phyloP scores from a whole-genome alignment of 2,888 invertebrate genomes.

The Thera obeliscata region DNA sequence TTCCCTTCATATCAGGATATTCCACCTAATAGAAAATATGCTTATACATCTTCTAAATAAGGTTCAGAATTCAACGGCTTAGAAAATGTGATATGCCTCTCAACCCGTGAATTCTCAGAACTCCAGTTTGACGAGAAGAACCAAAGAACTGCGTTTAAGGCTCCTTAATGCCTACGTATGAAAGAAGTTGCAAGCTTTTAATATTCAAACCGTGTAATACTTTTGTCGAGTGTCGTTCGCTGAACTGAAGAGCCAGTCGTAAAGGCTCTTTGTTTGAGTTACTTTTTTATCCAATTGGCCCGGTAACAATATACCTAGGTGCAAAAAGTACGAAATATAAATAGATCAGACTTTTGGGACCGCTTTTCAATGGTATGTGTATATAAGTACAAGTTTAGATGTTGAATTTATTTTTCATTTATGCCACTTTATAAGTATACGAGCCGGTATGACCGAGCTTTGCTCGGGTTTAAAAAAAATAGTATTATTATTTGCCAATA shows the following conservation, averaged over 20 bases:
- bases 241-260: slow-evolving; percentile 57
- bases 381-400: slow-evolving; percentile 23
- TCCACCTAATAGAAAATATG: slow-evolving; percentile 39
- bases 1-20: not conserved
- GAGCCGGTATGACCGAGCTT: no score
- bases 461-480: no score
- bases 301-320: slow-evolving; percentile 47
- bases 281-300: slow-evolving; percentile 70
- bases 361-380: slow-evolving; percentile 25
- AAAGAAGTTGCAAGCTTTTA: slow-evolving; percentile 68
- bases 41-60: slow-evolving; percentile 37
- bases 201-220: slow-evolving; percentile 70
- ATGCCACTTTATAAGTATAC: no score
- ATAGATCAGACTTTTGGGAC: slow-evolving; percentile 30
- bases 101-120: slow-evolving; percentile 53
- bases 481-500: no score
- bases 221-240: slow-evolving; percentile 67
- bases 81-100: slow-evolving; percentile 22
- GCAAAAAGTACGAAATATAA: slow-evolving; percentile 43
- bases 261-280: slow-evolving; percentile 53
- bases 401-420: not conserved
- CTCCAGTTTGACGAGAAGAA: slow-evolving; percentile 64
- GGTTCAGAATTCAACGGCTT: slow-evolving; percentile 32
- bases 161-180: slow-evolving; percentile 65
- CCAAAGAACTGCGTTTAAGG: slow-evolving; percentile 66